Base-by-base conservation (phyloP, 1,140 invertebrate genomes). In the Diachasma alloeum region DNA sequence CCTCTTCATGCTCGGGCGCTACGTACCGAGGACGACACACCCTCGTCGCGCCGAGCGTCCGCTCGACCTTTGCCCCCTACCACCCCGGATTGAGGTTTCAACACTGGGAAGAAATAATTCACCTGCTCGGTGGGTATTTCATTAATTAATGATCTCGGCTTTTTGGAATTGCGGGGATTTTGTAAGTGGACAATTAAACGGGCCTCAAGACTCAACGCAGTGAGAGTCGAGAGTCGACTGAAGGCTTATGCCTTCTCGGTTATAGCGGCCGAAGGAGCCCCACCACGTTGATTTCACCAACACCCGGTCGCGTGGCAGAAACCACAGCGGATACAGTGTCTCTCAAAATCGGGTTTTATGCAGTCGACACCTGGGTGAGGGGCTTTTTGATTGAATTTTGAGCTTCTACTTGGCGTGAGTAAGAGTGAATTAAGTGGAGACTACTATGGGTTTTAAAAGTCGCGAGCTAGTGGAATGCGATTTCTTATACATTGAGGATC, bases 221-320 rank as follows among this genome's bases (percentile, higher is more conserved):
- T 83, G 85, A 88, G 87, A 87, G 85, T 83, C 84, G 84, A 86
- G 84, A 86, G 81, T 85, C 83, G 86, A 88, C 87, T 88, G 87
- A 87, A 85, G 81, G 81, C 83, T 83, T 81, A 83, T 37, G 83
- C 76, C 80, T 77, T 78, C 56, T 76, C 79, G 71, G 78, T 85
- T 84, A 84, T 81, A 84, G 82, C 80, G 83, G 82, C 84, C 81
- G 83, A 84, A 85, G 83, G 81, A 85, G 82, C 85, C 85, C 85
- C 84, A 84, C 84, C 83, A 86, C 84, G 84, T 84, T 86, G 83
- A 84, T 87, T 87, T 85, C 81, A 87, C 83, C 85, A 86, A 85
- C 81, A 85, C 83, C 86, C 77, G 87, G 86, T 86, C 85, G 85
- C 86, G 86, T 85, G 84, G 84, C 83, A 78, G 80, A 76, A 75